These are phyloP conservation scores for Phanerotoma sp. DNA, from an alignment of 2,888 invertebrate species.

Conservation along the genomic window DNA sequence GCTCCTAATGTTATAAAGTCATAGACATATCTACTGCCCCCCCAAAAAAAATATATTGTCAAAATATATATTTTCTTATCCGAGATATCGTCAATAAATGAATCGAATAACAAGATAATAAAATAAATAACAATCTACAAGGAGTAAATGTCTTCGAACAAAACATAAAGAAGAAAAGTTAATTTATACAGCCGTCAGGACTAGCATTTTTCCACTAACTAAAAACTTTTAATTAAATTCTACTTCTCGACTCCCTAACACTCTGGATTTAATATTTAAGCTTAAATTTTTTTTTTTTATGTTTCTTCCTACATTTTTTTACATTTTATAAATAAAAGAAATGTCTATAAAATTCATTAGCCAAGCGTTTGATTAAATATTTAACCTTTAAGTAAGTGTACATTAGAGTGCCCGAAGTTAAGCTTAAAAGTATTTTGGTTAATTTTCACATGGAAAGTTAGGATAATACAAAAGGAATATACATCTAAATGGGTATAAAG, in stretches of 20 bases:
- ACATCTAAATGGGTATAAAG: background rate
- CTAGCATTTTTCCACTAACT: background rate
- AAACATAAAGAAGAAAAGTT: background rate
- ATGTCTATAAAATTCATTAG: background rate
- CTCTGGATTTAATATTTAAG: background rate
- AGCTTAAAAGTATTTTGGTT: background rate
- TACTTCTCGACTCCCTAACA: background rate
- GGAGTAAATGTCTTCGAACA: background rate
- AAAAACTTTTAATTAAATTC: slow-evolving; percentile 16
- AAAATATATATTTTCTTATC: background rate
- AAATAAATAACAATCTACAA: background rate
- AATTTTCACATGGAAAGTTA: background rate
- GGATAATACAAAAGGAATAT: slow-evolving; percentile 1
- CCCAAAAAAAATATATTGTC: background rate
- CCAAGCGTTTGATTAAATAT: no score
- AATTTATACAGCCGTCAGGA: slow-evolving; percentile 1
- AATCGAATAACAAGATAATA: no score
- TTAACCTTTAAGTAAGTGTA: no score
- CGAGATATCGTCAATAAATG: background rate
- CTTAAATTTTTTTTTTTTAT: background rate
- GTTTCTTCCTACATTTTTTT: no score
- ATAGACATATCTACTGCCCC: no score
- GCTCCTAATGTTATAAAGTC: background rate
- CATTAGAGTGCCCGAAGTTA: no score
- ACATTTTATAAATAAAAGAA: background rate